Conservation (phyloP, 2,113 vertebrate species). For the Chitala chitala region DNA sequence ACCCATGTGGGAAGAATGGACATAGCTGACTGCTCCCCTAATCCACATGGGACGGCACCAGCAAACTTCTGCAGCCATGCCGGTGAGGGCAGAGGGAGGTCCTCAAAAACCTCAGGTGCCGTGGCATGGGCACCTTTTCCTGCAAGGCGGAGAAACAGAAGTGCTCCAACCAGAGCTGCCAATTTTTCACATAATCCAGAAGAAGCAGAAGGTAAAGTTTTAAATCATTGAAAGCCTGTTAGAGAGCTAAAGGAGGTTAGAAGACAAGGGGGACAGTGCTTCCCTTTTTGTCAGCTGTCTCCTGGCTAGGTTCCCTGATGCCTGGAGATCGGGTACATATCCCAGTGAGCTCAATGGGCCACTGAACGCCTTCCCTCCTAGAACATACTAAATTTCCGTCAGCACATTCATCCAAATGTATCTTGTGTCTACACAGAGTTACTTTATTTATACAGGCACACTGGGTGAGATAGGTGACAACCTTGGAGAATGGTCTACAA, state of each 20-base stretch:
- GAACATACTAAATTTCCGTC: not conserved
- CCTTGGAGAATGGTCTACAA: not conserved
- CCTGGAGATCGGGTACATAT: constrained; percentile 9
- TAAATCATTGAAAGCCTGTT: not conserved
- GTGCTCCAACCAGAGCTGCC: not conserved
- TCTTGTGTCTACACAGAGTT: not conserved
- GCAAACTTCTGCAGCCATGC: too few relatives aligned
- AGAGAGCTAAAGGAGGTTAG: constrained; percentile 5
- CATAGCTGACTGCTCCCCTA: too few relatives aligned
- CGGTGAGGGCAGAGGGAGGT: too few relatives aligned
- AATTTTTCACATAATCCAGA: not conserved
- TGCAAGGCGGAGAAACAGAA: too few relatives aligned
- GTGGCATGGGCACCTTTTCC: too few relatives aligned
- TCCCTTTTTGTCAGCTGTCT: constrained; percentile 11
- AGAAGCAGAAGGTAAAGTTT: not conserved
- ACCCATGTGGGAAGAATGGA: too few relatives aligned
- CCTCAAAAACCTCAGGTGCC: too few relatives aligned
- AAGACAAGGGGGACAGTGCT: not conserved
- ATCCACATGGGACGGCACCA: too few relatives aligned
- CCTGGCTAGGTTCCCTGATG: too few relatives aligned
- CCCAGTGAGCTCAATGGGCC: not conserved
- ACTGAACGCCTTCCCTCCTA: not conserved
- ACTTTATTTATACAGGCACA: too few relatives aligned
- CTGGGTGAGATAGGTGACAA: not conserved
- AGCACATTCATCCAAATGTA: not conserved